Base-by-base conservation (phyloP, 2,797 vertebrate species). In the Sebastes matsubarae region DNA sequence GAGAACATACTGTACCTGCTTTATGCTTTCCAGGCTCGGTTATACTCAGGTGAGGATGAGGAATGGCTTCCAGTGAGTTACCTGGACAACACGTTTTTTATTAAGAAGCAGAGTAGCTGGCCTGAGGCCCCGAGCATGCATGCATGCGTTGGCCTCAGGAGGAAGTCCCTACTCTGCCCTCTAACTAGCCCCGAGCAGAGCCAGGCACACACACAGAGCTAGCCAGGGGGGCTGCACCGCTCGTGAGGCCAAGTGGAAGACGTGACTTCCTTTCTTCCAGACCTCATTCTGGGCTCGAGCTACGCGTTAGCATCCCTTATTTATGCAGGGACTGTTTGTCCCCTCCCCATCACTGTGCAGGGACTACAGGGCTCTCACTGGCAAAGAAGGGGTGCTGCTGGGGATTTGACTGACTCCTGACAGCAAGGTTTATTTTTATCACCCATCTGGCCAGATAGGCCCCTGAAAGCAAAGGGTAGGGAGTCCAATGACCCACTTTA, bases 351-450 rank as follows among this genome's bases (percentile, higher is more conserved):
- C 85, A 80, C 87, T 83, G 86, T 65, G 81, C 76, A 72, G 79
- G 70, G 85, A 88, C 80, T 81, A 76, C 81, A 78, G 84, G 66
- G 64, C 69, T 84, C 72, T 91, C 87, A 74, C 79, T 86, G 85
- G 90, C 80, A 88, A 87, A 83, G 83, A 84, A 54, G 64, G 76
- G 87, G 77, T 57, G 75, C 83, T 92, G 87, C 86, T 86, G 84
- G 93, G 91, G 90, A 92, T 90, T 86, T 92, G 93, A 92, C 88
- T 93, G 93, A 94, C 87, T 94, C 92, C 89, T 91, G 93, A 93
- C 92, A 92, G 93, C 84, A 91, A 77, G 72, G 86, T 91, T 94
- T 95, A 95, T 96, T 95, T 96, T 95, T 94, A 93, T 94, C 92
- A 85, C 92, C 95, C 93, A 94, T 96, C 94, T 96, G 95, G 90